Percentiles rank a stretch among this genome's conserved stretches.
Conservation (phyloP, 2,797 vertebrate species). For the Decapterus maruadsi region DNA sequence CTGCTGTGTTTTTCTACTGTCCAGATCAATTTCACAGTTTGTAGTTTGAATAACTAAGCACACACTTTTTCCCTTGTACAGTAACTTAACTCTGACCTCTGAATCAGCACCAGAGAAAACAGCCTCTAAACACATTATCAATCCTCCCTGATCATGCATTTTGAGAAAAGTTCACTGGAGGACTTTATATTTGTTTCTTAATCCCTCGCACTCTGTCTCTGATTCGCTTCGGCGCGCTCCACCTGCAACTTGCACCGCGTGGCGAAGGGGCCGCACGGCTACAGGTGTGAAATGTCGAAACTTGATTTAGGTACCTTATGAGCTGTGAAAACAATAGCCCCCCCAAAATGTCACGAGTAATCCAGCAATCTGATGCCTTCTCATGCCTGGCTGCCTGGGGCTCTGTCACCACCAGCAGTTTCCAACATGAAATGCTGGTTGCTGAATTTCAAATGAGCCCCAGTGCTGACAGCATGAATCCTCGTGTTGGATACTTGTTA, state of each 20-base stretch:
- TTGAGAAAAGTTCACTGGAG: slow-evolving; percentile 24
- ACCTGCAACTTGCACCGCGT: slow-evolving; percentile 15
- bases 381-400: slow-evolving; percentile 53
- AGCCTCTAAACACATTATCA: slow-evolving; percentile 29
- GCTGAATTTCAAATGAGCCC: slow-evolving; percentile 33
- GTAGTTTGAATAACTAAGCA: slow-evolving; percentile 24
- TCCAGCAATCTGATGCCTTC: slow-evolving; percentile 56
- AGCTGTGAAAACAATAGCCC: slow-evolving; percentile 74
- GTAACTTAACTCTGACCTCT: slow-evolving; percentile 53
- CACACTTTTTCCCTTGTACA: slow-evolving; percentile 27
- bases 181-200: slow-evolving; percentile 44
- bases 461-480: background rate
- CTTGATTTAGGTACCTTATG: slow-evolving; percentile 67
- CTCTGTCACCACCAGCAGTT: slow-evolving; percentile 22
- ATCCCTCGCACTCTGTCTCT: slow-evolving; percentile 9
- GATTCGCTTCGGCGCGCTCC: slow-evolving; percentile 28
- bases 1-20: background rate
- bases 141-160: slow-evolving; percentile 1
- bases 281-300: slow-evolving; percentile 69
- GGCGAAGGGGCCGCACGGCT: slow-evolving; percentile 19
- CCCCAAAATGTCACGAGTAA: slow-evolving; percentile 72
- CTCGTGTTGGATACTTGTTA: background rate
- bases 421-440: slow-evolving; percentile 10
- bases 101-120: slow-evolving; percentile 55
- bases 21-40: slow-evolving; percentile 29